Evolutionary conservation across 2,797 vertebrate genomes (phyloP).

Genomic region (Chaenodraco wilsoni): DNA sequence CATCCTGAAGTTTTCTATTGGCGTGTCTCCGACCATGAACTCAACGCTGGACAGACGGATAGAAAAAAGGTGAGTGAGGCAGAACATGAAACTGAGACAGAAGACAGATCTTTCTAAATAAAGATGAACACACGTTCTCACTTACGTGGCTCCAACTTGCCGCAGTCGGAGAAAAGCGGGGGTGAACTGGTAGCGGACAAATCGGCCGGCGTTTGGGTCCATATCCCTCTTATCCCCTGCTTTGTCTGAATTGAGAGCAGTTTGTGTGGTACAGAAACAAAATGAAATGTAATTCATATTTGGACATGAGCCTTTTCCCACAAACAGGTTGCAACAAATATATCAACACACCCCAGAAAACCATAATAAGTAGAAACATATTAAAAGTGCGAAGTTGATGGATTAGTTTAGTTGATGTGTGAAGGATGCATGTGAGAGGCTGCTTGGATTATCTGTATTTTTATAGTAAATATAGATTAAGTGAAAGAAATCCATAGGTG

Average conservation of each 20-base stretch:
- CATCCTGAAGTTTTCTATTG: slow-evolving; percentile 98
- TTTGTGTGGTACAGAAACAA: neutral
- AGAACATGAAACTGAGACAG: neutral
- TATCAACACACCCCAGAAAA: neutral
- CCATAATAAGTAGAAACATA: neutral
- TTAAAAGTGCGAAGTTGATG: neutral
- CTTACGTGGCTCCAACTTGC: slow-evolving; percentile 98
- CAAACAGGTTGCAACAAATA: neutral
- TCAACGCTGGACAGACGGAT: slow-evolving; percentile 86
- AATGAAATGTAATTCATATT: neutral
- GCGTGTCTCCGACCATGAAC: slow-evolving; percentile 95
- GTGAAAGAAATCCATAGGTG: neutral
- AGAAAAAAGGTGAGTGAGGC: neutral
- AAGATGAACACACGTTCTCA: slow-evolving; percentile 49
- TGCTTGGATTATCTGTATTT: neutral
- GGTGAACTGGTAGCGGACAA: slow-evolving; percentile 97
- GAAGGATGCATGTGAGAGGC: neutral
- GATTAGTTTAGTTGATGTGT: neutral
- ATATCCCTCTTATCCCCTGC: slow-evolving; percentile 88
- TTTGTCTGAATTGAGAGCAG: slow-evolving; percentile 82
- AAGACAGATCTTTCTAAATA: slow-evolving; percentile 5
- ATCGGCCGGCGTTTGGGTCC: slow-evolving; percentile 94
- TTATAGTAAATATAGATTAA: neutral
- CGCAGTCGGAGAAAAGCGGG: slow-evolving; percentile 94
- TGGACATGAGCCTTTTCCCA: neutral